Percentiles rank a stretch among this genome's conserved stretches.
Evolutionary conservation across 1,140 invertebrate genomes (phyloP).

Genomic region (Drosophila sucinea): DNA sequence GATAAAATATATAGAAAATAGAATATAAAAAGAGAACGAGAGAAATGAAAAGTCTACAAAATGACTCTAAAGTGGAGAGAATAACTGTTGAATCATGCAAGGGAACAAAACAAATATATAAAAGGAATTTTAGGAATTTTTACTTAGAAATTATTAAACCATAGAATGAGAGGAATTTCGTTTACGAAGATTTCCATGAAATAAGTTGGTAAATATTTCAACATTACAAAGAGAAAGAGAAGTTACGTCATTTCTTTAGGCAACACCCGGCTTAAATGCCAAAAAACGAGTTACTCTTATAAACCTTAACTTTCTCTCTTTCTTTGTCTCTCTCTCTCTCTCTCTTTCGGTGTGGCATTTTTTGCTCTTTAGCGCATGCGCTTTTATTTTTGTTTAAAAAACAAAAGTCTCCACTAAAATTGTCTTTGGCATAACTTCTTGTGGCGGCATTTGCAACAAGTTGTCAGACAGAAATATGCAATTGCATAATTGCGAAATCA

Average conservation of each 20-base stretch:
- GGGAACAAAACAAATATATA: background rate
- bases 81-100: constrained; percentile 62
- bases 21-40: background rate
- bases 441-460: constrained; percentile 60
- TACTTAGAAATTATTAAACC: background rate
- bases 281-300: constrained; percentile 6
- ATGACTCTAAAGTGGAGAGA: constrained; percentile 47
- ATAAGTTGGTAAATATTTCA: background rate
- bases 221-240: background rate
- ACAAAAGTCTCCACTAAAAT: constrained; percentile 51
- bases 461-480: constrained; percentile 48
- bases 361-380: constrained; percentile 50
- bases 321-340: background rate
- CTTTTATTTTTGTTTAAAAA: background rate
- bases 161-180: background rate
- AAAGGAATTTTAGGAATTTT: background rate
- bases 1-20: constrained; percentile 33
- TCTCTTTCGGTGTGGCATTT: constrained; percentile 48
- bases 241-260: constrained; percentile 67
- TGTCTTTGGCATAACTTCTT: constrained; percentile 23
- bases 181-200: too few relatives aligned
- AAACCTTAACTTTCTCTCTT: background rate
- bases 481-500: constrained; percentile 74
- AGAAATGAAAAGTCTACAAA: constrained; percentile 36
- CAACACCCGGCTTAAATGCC: constrained; percentile 55